Base-by-base conservation (phyloP, 2,113 vertebrate genomes). In the Tichodroma muraria region DNA sequence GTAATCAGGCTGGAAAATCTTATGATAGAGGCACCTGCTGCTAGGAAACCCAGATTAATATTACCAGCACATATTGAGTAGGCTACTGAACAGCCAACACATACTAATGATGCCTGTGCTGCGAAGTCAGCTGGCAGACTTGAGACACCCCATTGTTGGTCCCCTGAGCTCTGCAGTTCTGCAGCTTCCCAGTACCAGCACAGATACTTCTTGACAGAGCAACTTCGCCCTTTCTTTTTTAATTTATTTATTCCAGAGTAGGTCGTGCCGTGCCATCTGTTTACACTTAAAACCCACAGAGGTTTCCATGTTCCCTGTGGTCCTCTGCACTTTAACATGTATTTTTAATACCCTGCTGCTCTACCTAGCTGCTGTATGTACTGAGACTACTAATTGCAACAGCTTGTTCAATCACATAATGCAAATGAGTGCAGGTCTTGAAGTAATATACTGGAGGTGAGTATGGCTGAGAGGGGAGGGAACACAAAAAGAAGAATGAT, bases 31-130 rank as follows among this genome's bases (percentile, higher is more conserved):
- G 61, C 88, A 93, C 89, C 86, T 87, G 90, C 92, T 92, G 89
- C 86, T 86, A 66, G 86, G 85, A 88, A 95, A 72, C 88, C 61
- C 83, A 84, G 69, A 90, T 95, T 94, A 90, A 71, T 87, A 95
- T 93, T 88, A 64, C 38, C 4, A 3, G 90, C 96, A 96, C 95
- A 94, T 93, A 94, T 40, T 85, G 90, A 77, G 88, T 40, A 93
- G 72, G 90, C 88, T 91, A 8, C 92, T 66, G 90, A 68, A 85
- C 95, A 88, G 92, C 82, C 83, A 86, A 12, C 72, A 75, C 92
- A 86, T 93, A 84, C 86, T 96, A 95, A 95, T 88, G 92, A 86
- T 69, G 88, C 65, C 52, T 57, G 76, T 52, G 56, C 92, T 77
- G 71, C 3, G 0, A 73, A 89, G 76, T 65, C 90, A 82, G 70